Evolutionary conservation across 2,888 invertebrate species (phyloP), one percentile per base, ranked within the genome.

Genomic region (Phorcus lineatus): DNA sequence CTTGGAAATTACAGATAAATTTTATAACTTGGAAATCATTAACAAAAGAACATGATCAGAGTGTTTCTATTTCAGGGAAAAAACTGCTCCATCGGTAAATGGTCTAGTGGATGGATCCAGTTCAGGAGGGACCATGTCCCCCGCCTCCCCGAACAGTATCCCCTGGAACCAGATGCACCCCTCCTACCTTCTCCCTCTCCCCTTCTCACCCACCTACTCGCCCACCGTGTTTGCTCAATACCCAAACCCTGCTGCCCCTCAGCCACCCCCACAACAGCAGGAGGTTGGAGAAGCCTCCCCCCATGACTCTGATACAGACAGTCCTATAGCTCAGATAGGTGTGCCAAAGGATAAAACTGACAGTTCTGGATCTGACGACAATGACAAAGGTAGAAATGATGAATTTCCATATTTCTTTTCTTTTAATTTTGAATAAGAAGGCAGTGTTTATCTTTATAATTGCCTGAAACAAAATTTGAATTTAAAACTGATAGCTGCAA

Each of bases 291-390:
- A 78, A 24, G 52, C 85, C 91, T 74, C 85, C 82, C 74, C 91
- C 54, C 90, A 91, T 79, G 74, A 79, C 91, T 89, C 89, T 0
- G 89, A 88, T 80, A 82, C 88, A 0, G 84, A 82, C 1, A 89
- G 88, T 78, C 90, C 90, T 9, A 66, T 80, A 75, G 47, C 47
- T 47, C 86, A 55, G 55, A 70, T 70, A 24, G 62, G 74, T 54
- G 22, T 77, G 75, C 24, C 67, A 16, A n/a, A 57, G 55, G 31
- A 79, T 74, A 40, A 79, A 16, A 57, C 82, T 1, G 88, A 88
- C 66, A 87, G 87, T 67, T 87, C 87, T 9, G 76, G 76, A 53
- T 89, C 89, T 36, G 88, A 88, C 77, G 88, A 89, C 40, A 87
- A 83, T 81, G 87, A 87, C 36, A 84, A 84, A 85, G 87, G 88